Conservation (phyloP, 2,113 vertebrate genomes). For the Microtus richardsoni region DNA sequence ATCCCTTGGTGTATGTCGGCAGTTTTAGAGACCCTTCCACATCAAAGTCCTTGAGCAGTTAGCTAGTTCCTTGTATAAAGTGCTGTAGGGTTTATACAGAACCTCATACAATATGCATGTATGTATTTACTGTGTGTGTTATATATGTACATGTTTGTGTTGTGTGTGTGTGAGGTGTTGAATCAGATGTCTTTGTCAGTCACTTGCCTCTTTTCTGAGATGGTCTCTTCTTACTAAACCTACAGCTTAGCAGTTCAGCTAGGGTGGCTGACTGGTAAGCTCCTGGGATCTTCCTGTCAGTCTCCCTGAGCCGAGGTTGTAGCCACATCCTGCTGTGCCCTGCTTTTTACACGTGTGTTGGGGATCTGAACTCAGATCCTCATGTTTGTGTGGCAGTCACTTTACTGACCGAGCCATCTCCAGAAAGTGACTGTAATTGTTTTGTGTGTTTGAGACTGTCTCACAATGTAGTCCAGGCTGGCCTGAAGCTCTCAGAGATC, state of each 20-base stretch:
- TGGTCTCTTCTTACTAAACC: neutral
- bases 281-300: neutral
- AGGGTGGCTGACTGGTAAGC: neutral
- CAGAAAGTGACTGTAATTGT: neutral
- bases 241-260: neutral
- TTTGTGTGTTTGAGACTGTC: neutral
- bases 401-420: neutral
- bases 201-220: neutral
- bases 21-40: neutral
- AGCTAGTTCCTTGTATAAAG: neutral
- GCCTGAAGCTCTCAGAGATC: neutral
- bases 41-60: neutral
- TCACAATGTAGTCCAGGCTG: neutral
- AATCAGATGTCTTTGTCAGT: neutral
- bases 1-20: neutral
- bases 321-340: neutral
- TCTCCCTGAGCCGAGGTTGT: neutral
- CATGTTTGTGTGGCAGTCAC: neutral
- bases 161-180: neutral
- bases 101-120: neutral
- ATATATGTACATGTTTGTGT: neutral
- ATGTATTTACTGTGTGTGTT: neutral
- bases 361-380: neutral
- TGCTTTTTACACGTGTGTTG: neutral
- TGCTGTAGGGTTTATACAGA: neutral